These are phyloP conservation scores for Coendou prehensilis DNA, from an alignment of 2,797 vertebrate genomes.

Conservation along the genomic window DNA sequence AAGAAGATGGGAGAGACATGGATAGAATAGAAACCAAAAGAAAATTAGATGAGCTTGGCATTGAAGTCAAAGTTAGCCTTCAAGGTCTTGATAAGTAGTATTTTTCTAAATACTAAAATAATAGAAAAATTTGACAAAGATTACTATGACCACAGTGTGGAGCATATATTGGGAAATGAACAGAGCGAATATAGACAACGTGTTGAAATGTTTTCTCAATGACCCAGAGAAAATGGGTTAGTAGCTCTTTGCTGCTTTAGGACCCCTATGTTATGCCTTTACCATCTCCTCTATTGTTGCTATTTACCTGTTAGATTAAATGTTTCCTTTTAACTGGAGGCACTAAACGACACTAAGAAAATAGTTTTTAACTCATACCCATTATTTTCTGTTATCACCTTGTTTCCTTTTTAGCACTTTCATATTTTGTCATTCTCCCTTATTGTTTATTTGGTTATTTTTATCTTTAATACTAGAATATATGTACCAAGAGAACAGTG, in stretches of 20 bases:
- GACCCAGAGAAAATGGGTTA: background rate
- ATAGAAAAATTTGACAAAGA: background rate
- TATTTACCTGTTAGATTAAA: background rate
- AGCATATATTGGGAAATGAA: background rate
- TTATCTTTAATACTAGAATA: background rate
- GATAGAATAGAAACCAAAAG: background rate
- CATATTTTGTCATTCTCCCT: background rate
- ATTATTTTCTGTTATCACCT: background rate
- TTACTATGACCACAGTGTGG: background rate
- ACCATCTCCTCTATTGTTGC: background rate
- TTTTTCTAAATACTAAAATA: background rate
- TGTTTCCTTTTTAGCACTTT: background rate
- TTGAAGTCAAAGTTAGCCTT: background rate
- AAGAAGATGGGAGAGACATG: background rate
- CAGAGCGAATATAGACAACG: background rate
- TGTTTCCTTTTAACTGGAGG: background rate
- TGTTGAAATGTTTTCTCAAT: background rate
- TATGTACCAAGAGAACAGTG: background rate
- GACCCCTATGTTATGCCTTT: background rate
- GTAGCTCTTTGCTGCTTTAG: background rate
- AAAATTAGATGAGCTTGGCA: background rate
- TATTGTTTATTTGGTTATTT: background rate
- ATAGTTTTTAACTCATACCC: background rate
- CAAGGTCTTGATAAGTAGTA: background rate
- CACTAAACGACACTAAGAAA: background rate